Evolutionary conservation across 1,140 invertebrate genomes (phyloP).

Genomic region (Doryteuthis pealeii): DNA sequence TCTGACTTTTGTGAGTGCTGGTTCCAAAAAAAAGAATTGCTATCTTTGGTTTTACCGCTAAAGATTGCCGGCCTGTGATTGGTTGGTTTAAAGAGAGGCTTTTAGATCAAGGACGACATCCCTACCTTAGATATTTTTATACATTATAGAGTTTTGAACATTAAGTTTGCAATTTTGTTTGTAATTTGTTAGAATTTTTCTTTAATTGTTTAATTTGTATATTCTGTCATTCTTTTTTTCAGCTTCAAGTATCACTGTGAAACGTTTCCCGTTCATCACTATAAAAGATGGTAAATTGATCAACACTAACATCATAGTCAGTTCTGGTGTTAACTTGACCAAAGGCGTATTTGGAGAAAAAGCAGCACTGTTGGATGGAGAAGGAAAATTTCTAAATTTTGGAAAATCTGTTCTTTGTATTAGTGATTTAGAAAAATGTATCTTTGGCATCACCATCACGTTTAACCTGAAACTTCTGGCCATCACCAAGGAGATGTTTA

Average conservation of each 20-base stretch:
- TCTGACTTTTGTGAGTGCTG: too few species aligned
- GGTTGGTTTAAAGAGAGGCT: too few species aligned
- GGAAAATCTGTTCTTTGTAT: conserved; percentile 21
- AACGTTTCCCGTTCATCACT: conserved; percentile 25
- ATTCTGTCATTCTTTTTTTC: conserved; percentile 17
- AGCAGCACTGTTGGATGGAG: conserved; percentile 35
- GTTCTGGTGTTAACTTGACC: conserved; percentile 25
- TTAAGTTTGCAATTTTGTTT: too few species aligned
- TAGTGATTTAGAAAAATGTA: conserved; percentile 28
- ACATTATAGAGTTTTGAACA: too few species aligned
- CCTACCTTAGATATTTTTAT: too few species aligned
- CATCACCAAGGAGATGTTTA: conserved; percentile 36
- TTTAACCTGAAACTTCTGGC: conserved; percentile 35
- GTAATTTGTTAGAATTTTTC: too few species aligned
- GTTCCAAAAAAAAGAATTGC: too few species aligned
- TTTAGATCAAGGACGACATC: too few species aligned
- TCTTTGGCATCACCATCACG: conserved; percentile 36
- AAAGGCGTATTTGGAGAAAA: conserved; percentile 30
- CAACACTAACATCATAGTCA: conserved; percentile 32
- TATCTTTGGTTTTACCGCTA: too few species aligned
- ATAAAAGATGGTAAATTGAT: conserved; percentile 29
- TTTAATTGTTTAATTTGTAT: too few species aligned
- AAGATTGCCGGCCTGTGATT: too few species aligned
- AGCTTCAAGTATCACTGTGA: conserved; percentile 29
- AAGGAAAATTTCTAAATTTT: conserved; percentile 28